These are phyloP conservation scores for Drosophila nigromelanica DNA, from an alignment of 1,140 invertebrate genomes.

Conservation along the genomic window DNA sequence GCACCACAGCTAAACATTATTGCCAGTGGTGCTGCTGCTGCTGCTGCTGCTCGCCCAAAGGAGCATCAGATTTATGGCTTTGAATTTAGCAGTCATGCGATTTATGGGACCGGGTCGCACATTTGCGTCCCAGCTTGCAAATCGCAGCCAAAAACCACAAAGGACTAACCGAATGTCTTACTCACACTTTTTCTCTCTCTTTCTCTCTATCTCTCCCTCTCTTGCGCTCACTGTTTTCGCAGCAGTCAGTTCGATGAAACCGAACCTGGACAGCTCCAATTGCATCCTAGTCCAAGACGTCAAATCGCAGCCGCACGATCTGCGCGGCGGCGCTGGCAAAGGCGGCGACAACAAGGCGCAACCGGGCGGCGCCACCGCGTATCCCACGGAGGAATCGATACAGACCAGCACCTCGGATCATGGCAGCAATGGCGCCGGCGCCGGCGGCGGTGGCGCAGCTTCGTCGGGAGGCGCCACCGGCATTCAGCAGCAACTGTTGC, in stretches of 20 bases:
- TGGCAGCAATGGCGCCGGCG: conserved; percentile 33
- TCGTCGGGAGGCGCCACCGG: conserved; percentile 41
- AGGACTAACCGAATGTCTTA: conserved; percentile 22
- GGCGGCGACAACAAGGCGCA: conserved; percentile 78
- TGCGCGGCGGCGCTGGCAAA: conserved; percentile 85
- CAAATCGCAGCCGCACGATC: conserved; percentile 92
- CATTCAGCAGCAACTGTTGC: conserved; percentile 73
- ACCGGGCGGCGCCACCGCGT: conserved; percentile 85
- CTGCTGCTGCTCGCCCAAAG: conserved; percentile 18
- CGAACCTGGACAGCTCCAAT: conserved; percentile 92
- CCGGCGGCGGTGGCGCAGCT: not conserved
- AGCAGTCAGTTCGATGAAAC: conserved; percentile 94
- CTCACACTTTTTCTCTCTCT: not conserved
- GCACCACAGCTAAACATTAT: conserved; percentile 62
- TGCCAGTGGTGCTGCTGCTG: conserved; percentile 39
- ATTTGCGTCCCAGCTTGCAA: conserved; percentile 53
- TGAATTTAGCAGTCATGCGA: conserved; percentile 51
- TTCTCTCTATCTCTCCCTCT: not conserved
- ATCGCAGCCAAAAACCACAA: conserved; percentile 17
- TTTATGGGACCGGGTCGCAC: conserved; percentile 63
- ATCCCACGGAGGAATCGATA: conserved; percentile 86
- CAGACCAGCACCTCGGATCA: conserved; percentile 89
- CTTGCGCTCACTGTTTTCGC: conserved; percentile 83
- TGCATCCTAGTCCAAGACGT: conserved; percentile 95
- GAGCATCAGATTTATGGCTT: conserved; percentile 68